Percentiles rank a stretch among this genome's conserved stretches.
These are phyloP conservation scores for Microplitis demolitor DNA, from an alignment of 1,140 invertebrate genomes.

Conservation along the genomic window DNA sequence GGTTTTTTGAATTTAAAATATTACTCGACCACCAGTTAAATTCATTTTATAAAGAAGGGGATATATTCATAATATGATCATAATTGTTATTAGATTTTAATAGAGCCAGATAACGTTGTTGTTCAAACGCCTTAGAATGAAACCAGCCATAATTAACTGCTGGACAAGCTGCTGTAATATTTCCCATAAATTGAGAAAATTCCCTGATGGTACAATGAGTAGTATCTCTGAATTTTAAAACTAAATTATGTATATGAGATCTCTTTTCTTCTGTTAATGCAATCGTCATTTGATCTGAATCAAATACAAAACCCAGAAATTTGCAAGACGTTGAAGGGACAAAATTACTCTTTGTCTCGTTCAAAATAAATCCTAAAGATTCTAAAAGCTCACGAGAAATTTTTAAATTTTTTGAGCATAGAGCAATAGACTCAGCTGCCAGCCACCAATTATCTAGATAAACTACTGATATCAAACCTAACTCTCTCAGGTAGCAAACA, in stretches of 20 bases:
- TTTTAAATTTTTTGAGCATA: conserved; percentile 22
- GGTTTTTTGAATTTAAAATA: background rate
- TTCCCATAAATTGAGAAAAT: conserved; percentile 34
- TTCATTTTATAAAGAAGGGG: background rate
- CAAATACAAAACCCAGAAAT: conserved; percentile 39
- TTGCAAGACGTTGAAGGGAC: conserved; percentile 12
- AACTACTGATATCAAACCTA: conserved; percentile 20
- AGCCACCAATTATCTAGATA: conserved; percentile 33
- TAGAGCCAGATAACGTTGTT: conserved; percentile 27
- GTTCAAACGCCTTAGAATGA: conserved; percentile 35
- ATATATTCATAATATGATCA: conserved; percentile 11
- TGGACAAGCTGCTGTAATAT: conserved; percentile 31
- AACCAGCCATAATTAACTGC: conserved; percentile 34
- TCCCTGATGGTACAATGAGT: conserved; percentile 32
- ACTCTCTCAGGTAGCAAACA: conserved; percentile 23
- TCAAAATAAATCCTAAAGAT: conserved; percentile 38
- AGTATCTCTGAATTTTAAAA: conserved; percentile 7
- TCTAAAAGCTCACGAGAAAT: conserved; percentile 23
- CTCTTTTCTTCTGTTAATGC: conserved; percentile 32
- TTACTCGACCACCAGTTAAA: background rate
- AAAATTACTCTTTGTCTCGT: conserved; percentile 27
- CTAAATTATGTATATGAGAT: conserved; percentile 5
- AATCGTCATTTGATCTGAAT: conserved; percentile 27
- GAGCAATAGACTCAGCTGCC: background rate
- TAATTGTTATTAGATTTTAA: conserved; percentile 19